A percentile compares a stretch with the other conserved stretches of the same genome.
These are phyloP conservation scores for Linepithema humile DNA, from an alignment of 1,140 invertebrate species.

Conservation along the genomic window DNA sequence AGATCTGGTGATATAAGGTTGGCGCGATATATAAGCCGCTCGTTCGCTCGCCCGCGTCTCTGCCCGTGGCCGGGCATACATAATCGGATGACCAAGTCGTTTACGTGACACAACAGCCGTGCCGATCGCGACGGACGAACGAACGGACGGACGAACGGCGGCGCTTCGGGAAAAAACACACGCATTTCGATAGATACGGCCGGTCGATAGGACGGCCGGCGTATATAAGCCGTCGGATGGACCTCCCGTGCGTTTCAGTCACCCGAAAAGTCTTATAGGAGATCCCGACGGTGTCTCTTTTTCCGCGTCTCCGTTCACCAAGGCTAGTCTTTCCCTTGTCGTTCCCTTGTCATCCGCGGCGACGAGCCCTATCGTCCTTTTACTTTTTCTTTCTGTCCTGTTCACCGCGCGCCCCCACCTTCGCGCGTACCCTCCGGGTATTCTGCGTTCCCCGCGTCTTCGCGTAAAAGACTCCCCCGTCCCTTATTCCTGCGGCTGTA, in stretches of 20 bases:
- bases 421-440: not conserved
- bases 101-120: slow-evolving; percentile 16
- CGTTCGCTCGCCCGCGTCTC: not conserved
- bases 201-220: not conserved
- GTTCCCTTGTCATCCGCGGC: not conserved
- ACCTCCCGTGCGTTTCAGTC: slow-evolving; percentile 14
- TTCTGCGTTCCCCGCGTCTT: slow-evolving; percentile 9
- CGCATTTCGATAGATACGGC: slow-evolving; percentile 5
- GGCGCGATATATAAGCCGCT: slow-evolving; percentile 27
- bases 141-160: not conserved
- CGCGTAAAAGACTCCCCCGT: not conserved
- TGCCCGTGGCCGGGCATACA: slow-evolving; percentile 36
- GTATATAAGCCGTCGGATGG: slow-evolving; percentile 2
- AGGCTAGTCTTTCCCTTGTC: too few relatives aligned
- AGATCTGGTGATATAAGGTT: slow-evolving; percentile 41
- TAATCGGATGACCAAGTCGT: slow-evolving; percentile 38
- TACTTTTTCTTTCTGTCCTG: not conserved
- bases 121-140: not conserved
- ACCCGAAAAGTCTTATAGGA: not conserved
- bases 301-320: too few relatives aligned
- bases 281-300: not conserved
- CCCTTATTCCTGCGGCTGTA: slow-evolving; percentile 12
- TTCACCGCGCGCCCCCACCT: not conserved
- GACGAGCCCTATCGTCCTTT: not conserved
- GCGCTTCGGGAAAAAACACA: not conserved